Percentiles rank a stretch among this genome's conserved stretches.
These are phyloP conservation scores for Harpagifer antarcticus DNA, from an alignment of 2,797 vertebrate genomes.

Conservation along the genomic window DNA sequence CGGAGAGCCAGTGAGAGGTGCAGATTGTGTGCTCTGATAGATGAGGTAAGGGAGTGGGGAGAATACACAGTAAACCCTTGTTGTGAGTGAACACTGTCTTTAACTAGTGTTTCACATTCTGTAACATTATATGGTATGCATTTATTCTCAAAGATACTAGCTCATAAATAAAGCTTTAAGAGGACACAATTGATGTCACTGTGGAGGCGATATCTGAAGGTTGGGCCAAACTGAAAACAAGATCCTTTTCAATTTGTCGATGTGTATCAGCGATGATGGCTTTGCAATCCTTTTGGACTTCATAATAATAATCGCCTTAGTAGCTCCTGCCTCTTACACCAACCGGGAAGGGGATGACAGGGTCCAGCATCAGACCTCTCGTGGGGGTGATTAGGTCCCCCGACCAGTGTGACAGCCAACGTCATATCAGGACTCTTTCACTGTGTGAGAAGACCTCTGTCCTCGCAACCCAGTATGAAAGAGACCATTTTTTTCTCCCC, in stretches of 20 bases:
- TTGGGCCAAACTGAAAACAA: conserved; percentile 12
- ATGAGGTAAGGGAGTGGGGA: conserved; percentile 49
- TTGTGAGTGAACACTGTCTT: conserved; percentile 38
- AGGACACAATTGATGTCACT: conserved; percentile 24
- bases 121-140: conserved; percentile 47
- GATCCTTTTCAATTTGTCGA: conserved; percentile 27
- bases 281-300: conserved; percentile 30
- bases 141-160: conserved; percentile 36
- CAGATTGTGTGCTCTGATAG: conserved; percentile 64
- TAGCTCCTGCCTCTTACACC: not conserved
- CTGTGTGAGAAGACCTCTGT: conserved; percentile 84
- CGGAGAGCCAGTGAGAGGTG: conserved; percentile 43
- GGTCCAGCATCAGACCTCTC: conserved; percentile 67
- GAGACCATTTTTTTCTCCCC: conserved; percentile 81
- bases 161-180: conserved; percentile 43
- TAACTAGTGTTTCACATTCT: conserved; percentile 36
- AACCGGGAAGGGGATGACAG: conserved; percentile 36
- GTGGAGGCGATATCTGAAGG: conserved; percentile 31
- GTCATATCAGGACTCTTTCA: conserved; percentile 77
- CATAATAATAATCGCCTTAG: conserved; percentile 19
- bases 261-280: conserved; percentile 33
- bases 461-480: conserved; percentile 83
- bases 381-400: conserved; percentile 72
- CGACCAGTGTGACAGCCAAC: conserved; percentile 73
- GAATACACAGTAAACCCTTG: conserved; percentile 58